These are phyloP conservation scores for Ptilodon capucinus DNA, from an alignment of 2,888 invertebrate species.

Conservation along the genomic window DNA sequence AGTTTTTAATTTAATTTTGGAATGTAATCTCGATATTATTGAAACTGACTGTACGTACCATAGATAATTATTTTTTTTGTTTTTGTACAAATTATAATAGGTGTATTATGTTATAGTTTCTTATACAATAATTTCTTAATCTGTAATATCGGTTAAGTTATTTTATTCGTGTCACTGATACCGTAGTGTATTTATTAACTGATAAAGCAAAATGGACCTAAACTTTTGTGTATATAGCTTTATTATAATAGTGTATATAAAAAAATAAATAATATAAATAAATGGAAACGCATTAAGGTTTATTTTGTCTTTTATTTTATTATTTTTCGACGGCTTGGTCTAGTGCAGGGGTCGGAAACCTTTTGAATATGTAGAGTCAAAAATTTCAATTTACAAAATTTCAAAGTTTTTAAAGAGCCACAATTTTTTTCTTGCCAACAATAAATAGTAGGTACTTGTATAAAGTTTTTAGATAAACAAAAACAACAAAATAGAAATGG, in stretches of 20 bases:
- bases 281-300: slow-evolving; percentile 46
- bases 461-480: no score
- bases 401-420: no score
- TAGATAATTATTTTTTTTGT: background rate
- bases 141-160: slow-evolving; percentile 29
- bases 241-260: slow-evolving; percentile 68
- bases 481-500: no score
- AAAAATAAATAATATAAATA: slow-evolving; percentile 58
- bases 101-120: background rate
- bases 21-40: background rate
- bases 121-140: slow-evolving; percentile 16
- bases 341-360: no score
- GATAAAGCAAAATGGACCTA: slow-evolving; percentile 69
- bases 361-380: no score
- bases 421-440: no score
- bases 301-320: background rate
- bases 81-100: background rate
- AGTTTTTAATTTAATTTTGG: background rate
- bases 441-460: no score
- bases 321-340: no score
- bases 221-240: slow-evolving; percentile 72
- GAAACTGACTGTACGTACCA: background rate
- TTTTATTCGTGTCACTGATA: slow-evolving; percentile 31
- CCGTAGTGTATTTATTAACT: slow-evolving; percentile 22
- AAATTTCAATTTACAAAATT: no score